A percentile compares a stretch with the other conserved stretches of the same genome.
These are phyloP conservation scores for Baronia brevicornis DNA, from an alignment of 2,888 invertebrate genomes.

Conservation along the genomic window DNA sequence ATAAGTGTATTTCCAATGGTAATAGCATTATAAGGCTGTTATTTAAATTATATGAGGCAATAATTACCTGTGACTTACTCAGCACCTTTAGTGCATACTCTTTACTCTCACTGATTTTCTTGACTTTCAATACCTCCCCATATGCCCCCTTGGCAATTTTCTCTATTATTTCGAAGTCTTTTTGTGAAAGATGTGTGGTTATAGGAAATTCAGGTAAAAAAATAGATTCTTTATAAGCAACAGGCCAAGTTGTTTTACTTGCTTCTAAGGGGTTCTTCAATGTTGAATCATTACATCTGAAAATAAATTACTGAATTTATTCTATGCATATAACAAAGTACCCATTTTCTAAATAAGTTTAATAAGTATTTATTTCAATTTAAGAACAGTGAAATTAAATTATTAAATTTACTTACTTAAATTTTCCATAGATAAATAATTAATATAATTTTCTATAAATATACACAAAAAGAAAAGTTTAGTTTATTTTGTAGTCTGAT, in stretches of 20 bases:
- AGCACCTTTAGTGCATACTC: constrained; percentile 91
- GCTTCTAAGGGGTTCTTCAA: constrained; percentile 73
- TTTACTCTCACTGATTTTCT: constrained; percentile 77
- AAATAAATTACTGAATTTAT: constrained; percentile 21
- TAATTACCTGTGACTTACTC: constrained; percentile 82
- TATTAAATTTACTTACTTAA: too few relatives aligned
- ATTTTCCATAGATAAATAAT: too few relatives aligned
- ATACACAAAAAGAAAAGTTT: too few relatives aligned
- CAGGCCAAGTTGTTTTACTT: constrained; percentile 87
- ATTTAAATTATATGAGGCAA: constrained; percentile 3
- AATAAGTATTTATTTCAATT: constrained; percentile 6
- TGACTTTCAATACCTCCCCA: constrained; percentile 90
- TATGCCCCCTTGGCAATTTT: constrained; percentile 93
- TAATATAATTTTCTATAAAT: too few relatives aligned
- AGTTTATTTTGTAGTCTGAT: constrained; percentile 28
- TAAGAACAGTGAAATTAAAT: constrained; percentile 18
- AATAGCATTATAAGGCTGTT: constrained; percentile 7
- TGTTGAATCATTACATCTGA: constrained; percentile 81
- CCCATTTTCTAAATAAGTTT: neutral
- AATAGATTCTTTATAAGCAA: constrained; percentile 86
- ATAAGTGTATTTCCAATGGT: constrained; percentile 8
- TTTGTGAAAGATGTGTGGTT: constrained; percentile 73
- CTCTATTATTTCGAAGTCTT: constrained; percentile 79
- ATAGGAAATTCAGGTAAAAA: constrained; percentile 93
- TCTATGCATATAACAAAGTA: neutral